Conservation (phyloP, 2,888 invertebrate species). For the Acanthosepion pharaonis region DNA sequence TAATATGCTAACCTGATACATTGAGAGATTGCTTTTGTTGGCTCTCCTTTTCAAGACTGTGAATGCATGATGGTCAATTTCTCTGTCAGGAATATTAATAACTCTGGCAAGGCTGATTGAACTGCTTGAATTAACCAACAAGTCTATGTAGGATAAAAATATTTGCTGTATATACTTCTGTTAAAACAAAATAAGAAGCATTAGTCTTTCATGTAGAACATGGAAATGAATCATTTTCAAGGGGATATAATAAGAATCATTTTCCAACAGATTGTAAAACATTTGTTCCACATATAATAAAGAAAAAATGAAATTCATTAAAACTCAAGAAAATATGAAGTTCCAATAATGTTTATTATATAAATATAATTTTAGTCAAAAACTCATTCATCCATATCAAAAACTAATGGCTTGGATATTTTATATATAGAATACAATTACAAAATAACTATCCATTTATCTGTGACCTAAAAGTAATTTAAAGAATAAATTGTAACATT, state of each 20-base stretch:
- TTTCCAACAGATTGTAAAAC: too few species aligned
- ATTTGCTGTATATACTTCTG: conserved; percentile 66
- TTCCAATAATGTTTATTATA: too few species aligned
- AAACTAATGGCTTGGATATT: too few species aligned
- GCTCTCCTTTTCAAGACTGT: conserved; percentile 71
- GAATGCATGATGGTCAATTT: conserved; percentile 71
- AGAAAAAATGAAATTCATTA: too few species aligned
- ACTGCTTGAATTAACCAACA: conserved; percentile 72
- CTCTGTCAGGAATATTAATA: conserved; percentile 72
- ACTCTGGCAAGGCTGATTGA: conserved; percentile 71
- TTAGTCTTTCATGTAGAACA: not conserved
- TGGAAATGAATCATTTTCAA: not conserved
- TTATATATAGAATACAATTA: too few species aligned
- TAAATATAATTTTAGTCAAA: too few species aligned
- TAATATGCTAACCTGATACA: conserved; percentile 72
- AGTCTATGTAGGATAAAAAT: conserved; percentile 69
- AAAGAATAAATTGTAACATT: too few species aligned
- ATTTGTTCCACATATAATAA: too few species aligned
- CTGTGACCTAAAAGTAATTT: too few species aligned
- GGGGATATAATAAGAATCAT: not conserved
- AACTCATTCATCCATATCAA: too few species aligned
- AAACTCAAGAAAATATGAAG: too few species aligned
- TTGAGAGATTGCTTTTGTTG: conserved; percentile 67
- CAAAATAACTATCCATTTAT: too few species aligned
- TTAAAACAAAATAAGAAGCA: conserved; percentile 48